phyloP scores from a whole-genome alignment of 2,888 invertebrate species.

The Leptopilina syphax region DNA sequence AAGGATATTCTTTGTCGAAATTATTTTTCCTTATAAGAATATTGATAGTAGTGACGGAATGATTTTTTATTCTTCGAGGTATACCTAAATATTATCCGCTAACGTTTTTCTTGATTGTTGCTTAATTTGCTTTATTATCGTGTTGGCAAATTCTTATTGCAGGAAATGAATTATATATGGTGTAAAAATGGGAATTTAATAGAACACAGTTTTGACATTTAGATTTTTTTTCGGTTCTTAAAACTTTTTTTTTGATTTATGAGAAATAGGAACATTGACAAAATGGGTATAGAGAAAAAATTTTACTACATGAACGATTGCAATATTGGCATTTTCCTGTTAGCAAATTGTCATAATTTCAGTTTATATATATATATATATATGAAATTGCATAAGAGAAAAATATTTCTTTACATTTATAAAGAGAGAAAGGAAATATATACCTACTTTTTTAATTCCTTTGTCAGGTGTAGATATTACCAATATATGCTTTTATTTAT shows the following conservation, averaged over 20 bases:
- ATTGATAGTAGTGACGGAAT: background rate
- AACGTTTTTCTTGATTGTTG: background rate
- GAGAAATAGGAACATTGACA: background rate
- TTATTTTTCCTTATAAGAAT: too few relatives aligned
- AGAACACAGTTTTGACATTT: background rate
- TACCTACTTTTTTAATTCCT: background rate
- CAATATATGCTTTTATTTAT: background rate
- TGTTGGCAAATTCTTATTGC: background rate
- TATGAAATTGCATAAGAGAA: slow-evolving; percentile 24
- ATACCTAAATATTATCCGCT: background rate
- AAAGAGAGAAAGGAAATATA: slow-evolving; percentile 11
- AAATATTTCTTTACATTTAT: slow-evolving; percentile 8
- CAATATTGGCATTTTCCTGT: background rate
- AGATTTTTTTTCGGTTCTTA: background rate
- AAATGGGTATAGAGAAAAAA: background rate
- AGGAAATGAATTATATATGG: background rate
- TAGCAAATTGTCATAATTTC: background rate
- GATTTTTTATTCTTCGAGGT: background rate
- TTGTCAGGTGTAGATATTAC: background rate
- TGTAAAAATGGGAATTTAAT: background rate
- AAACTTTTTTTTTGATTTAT: background rate
- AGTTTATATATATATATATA: background rate
- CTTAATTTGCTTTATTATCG: background rate
- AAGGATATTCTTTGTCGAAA: too few relatives aligned
- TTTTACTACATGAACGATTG: background rate